Conservation (phyloP, 2,888 invertebrate species). For the Tuta absoluta region DNA sequence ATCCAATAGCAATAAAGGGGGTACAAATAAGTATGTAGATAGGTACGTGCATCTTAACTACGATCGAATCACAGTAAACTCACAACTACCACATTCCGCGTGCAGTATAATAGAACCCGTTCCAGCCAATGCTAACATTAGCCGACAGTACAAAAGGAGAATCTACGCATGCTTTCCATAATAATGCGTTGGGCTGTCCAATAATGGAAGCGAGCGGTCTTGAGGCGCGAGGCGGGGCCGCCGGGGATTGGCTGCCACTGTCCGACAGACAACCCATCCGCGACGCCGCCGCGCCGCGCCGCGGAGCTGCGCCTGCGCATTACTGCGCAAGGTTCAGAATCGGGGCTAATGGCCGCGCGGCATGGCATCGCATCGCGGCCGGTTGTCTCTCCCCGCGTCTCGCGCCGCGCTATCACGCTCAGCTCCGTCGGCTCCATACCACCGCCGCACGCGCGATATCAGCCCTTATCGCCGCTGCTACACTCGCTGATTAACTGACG, state of each 20-base stretch:
- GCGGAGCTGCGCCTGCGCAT: slow-evolving; percentile 20
- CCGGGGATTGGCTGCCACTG: slow-evolving; percentile 41
- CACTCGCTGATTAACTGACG: slow-evolving; percentile 15
- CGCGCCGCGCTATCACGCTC: background rate
- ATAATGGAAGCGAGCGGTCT: slow-evolving; percentile 34
- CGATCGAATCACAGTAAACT: background rate
- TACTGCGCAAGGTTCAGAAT: slow-evolving; percentile 26
- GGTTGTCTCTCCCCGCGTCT: background rate
- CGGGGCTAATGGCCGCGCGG: slow-evolving; percentile 21
- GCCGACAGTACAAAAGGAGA: slow-evolving; percentile 24
- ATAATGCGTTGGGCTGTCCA: slow-evolving; percentile 37
- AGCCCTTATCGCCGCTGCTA: slow-evolving; percentile 7
- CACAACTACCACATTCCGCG: slow-evolving; percentile 14
- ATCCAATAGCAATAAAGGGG: slow-evolving; percentile 10
- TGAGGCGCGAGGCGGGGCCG: slow-evolving; percentile 42
- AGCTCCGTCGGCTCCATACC: background rate
- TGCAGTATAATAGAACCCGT: slow-evolving; percentile 15
- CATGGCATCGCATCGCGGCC: too few species aligned
- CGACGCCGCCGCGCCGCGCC: slow-evolving; percentile 26
- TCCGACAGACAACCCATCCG: background rate
- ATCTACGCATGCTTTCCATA: slow-evolving; percentile 35
- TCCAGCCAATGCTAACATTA: slow-evolving; percentile 21
- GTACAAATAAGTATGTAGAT: background rate
- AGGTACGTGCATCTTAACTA: slow-evolving; percentile 15
- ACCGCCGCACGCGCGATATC: slow-evolving; percentile 15